These are phyloP conservation scores for Cryptoblepharus egeriae DNA, from an alignment of 2,797 vertebrate genomes.

Conservation along the genomic window DNA sequence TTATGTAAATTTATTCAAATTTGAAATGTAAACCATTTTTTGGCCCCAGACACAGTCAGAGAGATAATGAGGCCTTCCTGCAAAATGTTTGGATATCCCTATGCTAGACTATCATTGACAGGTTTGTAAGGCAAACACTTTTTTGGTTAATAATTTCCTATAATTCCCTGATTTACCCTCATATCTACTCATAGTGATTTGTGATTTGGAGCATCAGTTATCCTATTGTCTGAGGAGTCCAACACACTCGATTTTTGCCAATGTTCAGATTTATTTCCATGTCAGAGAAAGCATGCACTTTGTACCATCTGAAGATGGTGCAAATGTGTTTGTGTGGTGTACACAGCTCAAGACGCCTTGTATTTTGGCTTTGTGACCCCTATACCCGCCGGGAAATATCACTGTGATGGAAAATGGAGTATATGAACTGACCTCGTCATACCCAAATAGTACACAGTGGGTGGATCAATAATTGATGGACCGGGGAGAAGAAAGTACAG, in stretches of 20 bases:
- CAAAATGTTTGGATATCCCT: too few relatives aligned
- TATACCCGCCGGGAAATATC: constrained; percentile 15
- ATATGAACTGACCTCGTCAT: constrained; percentile 21
- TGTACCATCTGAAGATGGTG: constrained; percentile 7
- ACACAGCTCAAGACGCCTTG: background rate
- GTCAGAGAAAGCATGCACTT: constrained; percentile 1
- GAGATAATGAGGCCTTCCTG: too few relatives aligned
- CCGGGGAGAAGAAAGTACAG: constrained; percentile 9
- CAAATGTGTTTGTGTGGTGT: constrained; percentile 7
- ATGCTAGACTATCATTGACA: too few relatives aligned
- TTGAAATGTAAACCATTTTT: too few relatives aligned
- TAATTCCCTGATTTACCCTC: background rate
- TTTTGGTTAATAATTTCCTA: background rate
- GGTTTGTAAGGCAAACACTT: too few relatives aligned
- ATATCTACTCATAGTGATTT: background rate
- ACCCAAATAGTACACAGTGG: constrained; percentile 28
- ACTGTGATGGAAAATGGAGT: constrained; percentile 11
- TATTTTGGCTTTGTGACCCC: constrained; percentile 10
- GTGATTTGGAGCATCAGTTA: background rate
- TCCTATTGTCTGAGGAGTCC: background rate
- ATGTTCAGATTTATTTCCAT: constrained; percentile 13
- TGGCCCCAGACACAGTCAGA: too few relatives aligned
- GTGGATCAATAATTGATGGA: constrained; percentile 37
- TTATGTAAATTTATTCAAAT: too few relatives aligned
- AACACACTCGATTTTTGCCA: background rate